phyloP scores from a whole-genome alignment of 2,888 invertebrate species.

The Caenorhabditis doughertyi region DNA sequence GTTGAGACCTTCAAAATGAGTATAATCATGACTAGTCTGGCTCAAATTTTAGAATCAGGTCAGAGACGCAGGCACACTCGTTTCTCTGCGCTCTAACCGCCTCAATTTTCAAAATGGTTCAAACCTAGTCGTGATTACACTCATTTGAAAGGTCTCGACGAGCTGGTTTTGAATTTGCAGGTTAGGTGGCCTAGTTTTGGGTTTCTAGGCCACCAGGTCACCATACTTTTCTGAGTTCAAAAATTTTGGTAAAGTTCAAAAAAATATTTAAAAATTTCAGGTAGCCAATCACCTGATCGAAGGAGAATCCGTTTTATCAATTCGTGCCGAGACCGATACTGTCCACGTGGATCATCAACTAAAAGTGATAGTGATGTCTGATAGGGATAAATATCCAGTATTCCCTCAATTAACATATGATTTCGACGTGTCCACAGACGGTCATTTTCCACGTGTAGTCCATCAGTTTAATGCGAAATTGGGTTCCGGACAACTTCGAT shows the following conservation, averaged over 20 bases:
- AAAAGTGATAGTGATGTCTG: slow-evolving; percentile 79
- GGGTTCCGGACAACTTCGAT: slow-evolving; percentile 67
- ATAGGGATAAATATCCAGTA: slow-evolving; percentile 81
- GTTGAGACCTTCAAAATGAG: slow-evolving; percentile 16
- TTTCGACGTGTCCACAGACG: slow-evolving; percentile 72
- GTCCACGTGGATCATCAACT: slow-evolving; percentile 71
- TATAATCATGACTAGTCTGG: not conserved
- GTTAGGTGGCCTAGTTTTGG: too few species aligned
- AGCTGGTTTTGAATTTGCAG: too few species aligned
- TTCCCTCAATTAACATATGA: slow-evolving; percentile 80
- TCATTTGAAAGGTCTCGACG: slow-evolving; percentile 2
- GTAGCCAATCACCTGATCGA: slow-evolving; percentile 66
- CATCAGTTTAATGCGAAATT: slow-evolving; percentile 70
- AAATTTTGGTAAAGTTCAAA: not conserved
- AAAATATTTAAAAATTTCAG: slow-evolving; percentile 29
- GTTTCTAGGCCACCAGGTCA: too few species aligned
- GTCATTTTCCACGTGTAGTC: slow-evolving; percentile 65
- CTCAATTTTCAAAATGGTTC: not conserved
- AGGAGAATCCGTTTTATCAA: slow-evolving; percentile 61
- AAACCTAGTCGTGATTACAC: not conserved
- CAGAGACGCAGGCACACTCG: not conserved
- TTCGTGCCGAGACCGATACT: slow-evolving; percentile 69
- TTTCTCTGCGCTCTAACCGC: too few species aligned
- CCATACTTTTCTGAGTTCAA: not conserved
- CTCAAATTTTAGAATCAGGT: not conserved